A percentile compares a stretch with the other conserved stretches of the same genome.
Conservation (phyloP, 23 tunicate genomes). For the Oikopleura albicans region DNA sequence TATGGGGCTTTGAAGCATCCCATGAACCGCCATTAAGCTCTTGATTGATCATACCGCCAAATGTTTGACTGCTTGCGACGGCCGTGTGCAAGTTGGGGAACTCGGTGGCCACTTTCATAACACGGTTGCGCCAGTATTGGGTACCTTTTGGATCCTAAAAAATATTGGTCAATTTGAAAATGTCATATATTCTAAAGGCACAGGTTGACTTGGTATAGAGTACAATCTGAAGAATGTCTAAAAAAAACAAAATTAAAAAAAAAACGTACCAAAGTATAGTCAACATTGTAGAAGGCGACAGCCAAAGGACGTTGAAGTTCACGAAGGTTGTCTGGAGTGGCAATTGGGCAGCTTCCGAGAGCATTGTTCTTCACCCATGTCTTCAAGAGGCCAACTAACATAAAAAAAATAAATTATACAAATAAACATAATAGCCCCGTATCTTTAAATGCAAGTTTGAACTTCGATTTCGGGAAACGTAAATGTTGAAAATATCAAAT, state of each 20-base stretch:
- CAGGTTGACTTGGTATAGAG: too few species aligned
- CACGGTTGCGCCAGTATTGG: slow-evolving; percentile 96
- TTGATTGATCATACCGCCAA: slow-evolving; percentile 23
- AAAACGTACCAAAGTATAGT: slow-evolving; percentile 22
- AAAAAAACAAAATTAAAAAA: too few species aligned
- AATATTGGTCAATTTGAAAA: too few species aligned
- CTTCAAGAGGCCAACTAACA: not conserved
- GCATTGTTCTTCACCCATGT: not conserved
- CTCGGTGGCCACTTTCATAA: slow-evolving; percentile 58
- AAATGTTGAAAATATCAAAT: too few species aligned
- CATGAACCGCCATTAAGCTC: slow-evolving; percentile 26
- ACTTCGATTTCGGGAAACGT: too few species aligned
- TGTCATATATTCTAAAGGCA: too few species aligned
- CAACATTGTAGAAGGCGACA: slow-evolving; percentile 43
- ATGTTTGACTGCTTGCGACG: slow-evolving; percentile 34
- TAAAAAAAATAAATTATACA: not conserved
- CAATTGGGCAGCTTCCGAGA: slow-evolving; percentile 45
- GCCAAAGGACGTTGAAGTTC: slow-evolving; percentile 41
- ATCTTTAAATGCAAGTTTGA: too few species aligned
- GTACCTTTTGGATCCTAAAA: slow-evolving; percentile 61
- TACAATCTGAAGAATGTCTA: too few species aligned
- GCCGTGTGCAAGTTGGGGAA: slow-evolving; percentile 32
- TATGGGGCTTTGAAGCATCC: slow-evolving; percentile 31
- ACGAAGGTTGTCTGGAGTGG: slow-evolving; percentile 32
- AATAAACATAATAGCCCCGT: too few species aligned